These are phyloP conservation scores for Octodonta nipae DNA, from an alignment of 2,888 invertebrate genomes.

Conservation along the genomic window DNA sequence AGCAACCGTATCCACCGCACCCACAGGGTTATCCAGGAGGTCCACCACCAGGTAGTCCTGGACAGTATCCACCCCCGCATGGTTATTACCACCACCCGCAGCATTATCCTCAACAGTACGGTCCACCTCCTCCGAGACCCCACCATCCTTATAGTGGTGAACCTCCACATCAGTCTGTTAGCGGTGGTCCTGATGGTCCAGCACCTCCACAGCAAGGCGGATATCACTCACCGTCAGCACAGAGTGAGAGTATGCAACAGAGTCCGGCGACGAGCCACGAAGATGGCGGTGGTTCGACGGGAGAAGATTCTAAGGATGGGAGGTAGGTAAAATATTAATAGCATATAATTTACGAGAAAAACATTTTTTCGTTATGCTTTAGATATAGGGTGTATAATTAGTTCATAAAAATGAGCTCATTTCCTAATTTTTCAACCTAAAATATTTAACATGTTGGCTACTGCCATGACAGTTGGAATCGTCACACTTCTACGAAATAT, in stretches of 20 bases:
- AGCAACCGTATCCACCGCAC: constrained; percentile 29
- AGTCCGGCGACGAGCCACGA: constrained; percentile 6
- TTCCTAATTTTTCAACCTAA: too few species aligned
- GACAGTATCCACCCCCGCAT: constrained; percentile 14
- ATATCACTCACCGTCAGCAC: too few species aligned
- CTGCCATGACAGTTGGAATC: too few species aligned
- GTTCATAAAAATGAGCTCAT: too few species aligned
- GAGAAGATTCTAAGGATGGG: constrained; percentile 6
- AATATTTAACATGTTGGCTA: too few species aligned
- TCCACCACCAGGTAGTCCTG: too few species aligned
- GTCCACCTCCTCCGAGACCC: constrained; percentile 33
- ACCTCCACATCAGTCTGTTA: not conserved
- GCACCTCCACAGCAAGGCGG: not conserved
- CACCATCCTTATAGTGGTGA: constrained; percentile 16
- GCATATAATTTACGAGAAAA: too few species aligned
- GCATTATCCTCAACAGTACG: constrained; percentile 41
- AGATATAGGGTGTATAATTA: too few species aligned
- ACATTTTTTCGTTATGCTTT: too few species aligned
- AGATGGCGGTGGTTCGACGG: constrained; percentile 5
- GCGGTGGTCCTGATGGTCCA: not conserved
- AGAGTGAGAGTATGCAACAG: constrained; percentile 3
- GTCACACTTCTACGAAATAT: too few species aligned
- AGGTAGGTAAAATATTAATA: too few species aligned
- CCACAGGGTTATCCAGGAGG: constrained; percentile 27
- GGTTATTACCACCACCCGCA: constrained; percentile 40